Percentiles rank a stretch among this genome's conserved stretches.
phyloP scores from a whole-genome alignment of 2,113 vertebrate genomes.

The Vanacampus margaritifer region DNA sequence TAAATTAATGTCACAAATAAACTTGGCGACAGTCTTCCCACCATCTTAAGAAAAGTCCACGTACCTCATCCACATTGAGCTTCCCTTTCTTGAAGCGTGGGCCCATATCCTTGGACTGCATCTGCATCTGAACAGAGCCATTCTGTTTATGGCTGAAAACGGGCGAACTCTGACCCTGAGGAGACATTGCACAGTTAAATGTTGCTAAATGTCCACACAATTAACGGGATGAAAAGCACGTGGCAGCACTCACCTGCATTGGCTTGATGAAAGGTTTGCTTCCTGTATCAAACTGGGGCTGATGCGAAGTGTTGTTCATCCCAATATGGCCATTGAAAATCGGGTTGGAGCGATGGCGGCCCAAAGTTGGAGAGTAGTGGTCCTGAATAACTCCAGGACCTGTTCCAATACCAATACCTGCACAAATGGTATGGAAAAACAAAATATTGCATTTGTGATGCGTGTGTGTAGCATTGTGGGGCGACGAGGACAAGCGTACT shows the following conservation, averaged over 20 bases:
- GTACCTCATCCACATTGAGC: conserved; percentile 95
- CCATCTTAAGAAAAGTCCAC: background rate
- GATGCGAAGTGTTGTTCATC: conserved; percentile 84
- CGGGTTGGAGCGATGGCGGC: conserved; percentile 92
- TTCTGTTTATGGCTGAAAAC: conserved; percentile 96
- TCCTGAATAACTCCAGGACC: conserved; percentile 99
- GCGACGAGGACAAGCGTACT: rapidly evolving
- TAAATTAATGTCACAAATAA: background rate
- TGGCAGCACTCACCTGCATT: conserved; percentile 78
- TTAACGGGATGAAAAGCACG: too few species aligned
- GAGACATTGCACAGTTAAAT: conserved; percentile 7
- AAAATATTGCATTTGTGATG: too few species aligned
- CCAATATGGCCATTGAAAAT: conserved; percentile 92
- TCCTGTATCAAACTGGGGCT: conserved; percentile 87
- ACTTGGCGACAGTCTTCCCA: background rate
- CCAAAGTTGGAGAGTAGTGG: conserved; percentile 96
- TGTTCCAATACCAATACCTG: conserved; percentile 94
- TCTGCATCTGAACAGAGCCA: conserved; percentile 90
- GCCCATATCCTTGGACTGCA: conserved; percentile 95
- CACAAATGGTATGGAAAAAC: background rate
- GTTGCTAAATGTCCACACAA: too few species aligned
- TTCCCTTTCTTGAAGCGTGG: conserved; percentile 98
- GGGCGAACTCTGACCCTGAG: conserved; percentile 89
- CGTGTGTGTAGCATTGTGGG: background rate
- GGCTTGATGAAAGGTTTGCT: conserved; percentile 88